Evolutionary conservation across 2,888 invertebrate species (phyloP).

Genomic region (Notodonta ziczac): DNA sequence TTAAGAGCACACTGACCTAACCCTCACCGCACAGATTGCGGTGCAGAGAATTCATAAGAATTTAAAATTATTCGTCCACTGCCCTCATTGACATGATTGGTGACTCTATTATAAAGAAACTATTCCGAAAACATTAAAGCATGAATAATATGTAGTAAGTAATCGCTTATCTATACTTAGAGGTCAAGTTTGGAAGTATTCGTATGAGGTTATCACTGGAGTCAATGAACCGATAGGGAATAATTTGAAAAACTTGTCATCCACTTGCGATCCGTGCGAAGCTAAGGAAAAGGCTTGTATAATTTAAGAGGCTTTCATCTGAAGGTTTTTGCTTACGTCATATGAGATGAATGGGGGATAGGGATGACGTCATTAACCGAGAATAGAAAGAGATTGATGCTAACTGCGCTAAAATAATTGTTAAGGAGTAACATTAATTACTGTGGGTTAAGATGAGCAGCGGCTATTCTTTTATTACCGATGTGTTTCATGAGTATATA

Average conservation of each 20-base stretch:
- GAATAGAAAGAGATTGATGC: not conserved
- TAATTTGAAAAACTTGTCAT: not conserved
- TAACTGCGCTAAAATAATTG: not conserved
- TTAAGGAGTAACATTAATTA: conserved; percentile 1
- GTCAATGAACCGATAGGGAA: not conserved
- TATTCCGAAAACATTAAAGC: too few relatives aligned
- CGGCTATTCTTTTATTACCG: too few relatives aligned
- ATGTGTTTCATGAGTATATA: too few relatives aligned
- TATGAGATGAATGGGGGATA: not conserved
- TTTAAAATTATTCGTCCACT: too few relatives aligned
- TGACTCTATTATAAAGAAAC: too few relatives aligned
- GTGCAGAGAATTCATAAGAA: not conserved
- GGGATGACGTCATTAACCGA: not conserved
- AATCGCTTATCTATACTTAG: not conserved
- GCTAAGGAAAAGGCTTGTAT: not conserved
- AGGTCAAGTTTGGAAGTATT: not conserved
- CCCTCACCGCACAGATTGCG: not conserved
- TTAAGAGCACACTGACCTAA: not conserved
- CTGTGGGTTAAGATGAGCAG: not conserved
- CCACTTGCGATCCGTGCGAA: not conserved
- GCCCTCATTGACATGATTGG: too few relatives aligned
- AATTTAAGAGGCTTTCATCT: not conserved
- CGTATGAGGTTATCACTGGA: not conserved
- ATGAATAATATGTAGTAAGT: not conserved
- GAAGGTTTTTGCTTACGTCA: conserved; percentile 3